Percentiles rank a stretch among this genome's conserved stretches.
Conservation (phyloP, 2,113 vertebrate species). For the Mesembrinibis cayennensis region DNA sequence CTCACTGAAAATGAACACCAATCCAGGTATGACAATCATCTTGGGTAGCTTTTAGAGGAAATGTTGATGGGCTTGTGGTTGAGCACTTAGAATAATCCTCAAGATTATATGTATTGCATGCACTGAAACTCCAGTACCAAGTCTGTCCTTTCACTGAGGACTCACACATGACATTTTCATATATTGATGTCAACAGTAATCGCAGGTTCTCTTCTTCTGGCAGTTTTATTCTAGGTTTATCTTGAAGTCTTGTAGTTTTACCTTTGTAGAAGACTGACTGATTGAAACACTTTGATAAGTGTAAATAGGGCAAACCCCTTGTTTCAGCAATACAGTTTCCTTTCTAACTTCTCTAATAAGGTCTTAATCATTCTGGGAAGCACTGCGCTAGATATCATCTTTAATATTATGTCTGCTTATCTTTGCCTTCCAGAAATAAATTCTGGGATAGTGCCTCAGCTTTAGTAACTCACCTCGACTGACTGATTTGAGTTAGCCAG, state of each 20-base stretch:
- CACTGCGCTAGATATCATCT: accelerated
- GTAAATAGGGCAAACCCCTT: background rate
- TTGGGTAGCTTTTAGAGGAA: background rate
- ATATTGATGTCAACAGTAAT: background rate
- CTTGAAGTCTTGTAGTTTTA: background rate
- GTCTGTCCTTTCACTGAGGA: background rate
- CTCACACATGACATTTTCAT: background rate
- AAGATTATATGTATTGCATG: background rate
- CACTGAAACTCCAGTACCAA: background rate
- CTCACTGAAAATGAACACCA: background rate
- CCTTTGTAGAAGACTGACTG: background rate
- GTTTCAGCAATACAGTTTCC: background rate
- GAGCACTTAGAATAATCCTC: background rate
- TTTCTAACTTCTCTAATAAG: background rate
- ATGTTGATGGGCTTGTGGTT: background rate
- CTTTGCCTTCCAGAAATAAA: background rate
- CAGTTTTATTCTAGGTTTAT: background rate
- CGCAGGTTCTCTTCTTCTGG: background rate
- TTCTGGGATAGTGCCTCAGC: background rate
- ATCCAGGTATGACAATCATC: background rate
- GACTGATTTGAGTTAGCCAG: background rate
- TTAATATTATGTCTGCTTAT: background rate
- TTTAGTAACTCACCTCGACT: background rate
- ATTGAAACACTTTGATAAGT: background rate
- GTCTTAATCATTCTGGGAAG: background rate